Base-by-base conservation (phyloP, 2,113 vertebrate genomes). In the Rousettus leschenaultii region DNA sequence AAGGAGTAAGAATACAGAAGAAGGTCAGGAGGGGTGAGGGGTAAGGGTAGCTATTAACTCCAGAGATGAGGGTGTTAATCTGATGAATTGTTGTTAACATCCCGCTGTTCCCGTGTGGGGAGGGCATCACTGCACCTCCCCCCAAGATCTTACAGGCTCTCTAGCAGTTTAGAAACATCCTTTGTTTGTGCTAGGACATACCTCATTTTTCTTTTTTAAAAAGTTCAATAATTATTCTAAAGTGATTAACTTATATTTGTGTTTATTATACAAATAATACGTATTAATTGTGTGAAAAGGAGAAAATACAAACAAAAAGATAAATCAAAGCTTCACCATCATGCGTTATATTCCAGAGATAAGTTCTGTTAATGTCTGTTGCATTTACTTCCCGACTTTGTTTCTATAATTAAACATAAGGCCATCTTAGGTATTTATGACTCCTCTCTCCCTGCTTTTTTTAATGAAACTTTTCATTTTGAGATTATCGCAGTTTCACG, bases 401-500 rank as follows among this genome's bases (percentile, higher is more conserved):
- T 61, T 83, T 94, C 79, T 90, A 14, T 68, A 93, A 88, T 57
- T 63, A 48, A 90, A 91, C 43, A 63, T 33, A 59, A 70, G 65
- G 5, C 45, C 59, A 88, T 30, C 43, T 85, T 68, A 73, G 75
- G 10, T 65, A 59, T 68, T 90, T 93, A 78, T 26, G 59, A 59
- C 48, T 74, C 82, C 35, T 79, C 59, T 80, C 61, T 91, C 59
- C 84, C 63, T 95, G 40, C 24, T n/a, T 80, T 91, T 95, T 86
- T 12, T 91, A 93, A 84, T 87, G 33, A 38, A 95, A 53, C 53
- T 83, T 87, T 96, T 83, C n/a, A 73, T 66, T 96, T 93, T 91
- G 86, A 84, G 75, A 84, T 35, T 19, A 68, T 33, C 71, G 38
- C 86, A 86, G 86, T 70, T 70, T 90, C 24, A 79, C 30, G 66